These are phyloP conservation scores for Marmota flaviventris DNA, from an alignment of 2,113 vertebrate species.

Conservation along the genomic window DNA sequence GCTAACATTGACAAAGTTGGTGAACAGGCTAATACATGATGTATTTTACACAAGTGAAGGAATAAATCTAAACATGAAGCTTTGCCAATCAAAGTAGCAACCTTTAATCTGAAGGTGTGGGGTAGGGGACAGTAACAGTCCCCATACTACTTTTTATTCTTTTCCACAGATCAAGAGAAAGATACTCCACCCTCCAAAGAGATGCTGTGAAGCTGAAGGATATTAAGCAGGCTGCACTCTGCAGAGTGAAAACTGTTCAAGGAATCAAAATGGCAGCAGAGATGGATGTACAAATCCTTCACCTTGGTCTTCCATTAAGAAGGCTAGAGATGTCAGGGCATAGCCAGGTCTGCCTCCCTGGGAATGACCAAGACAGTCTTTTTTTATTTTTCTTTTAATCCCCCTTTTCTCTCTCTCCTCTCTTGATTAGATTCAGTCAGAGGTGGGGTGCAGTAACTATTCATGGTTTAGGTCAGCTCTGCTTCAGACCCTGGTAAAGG, in stretches of 20 bases:
- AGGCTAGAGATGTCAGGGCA: not conserved
- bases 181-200: not conserved
- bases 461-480: not conserved
- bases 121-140: not conserved
- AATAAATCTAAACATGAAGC: not conserved
- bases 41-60: not conserved
- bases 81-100: not conserved
- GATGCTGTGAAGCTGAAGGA: not conserved
- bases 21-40: not conserved
- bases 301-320: not conserved
- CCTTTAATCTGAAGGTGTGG: too few relatives aligned
- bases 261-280: not conserved
- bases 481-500: not conserved
- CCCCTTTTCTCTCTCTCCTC: not conserved
- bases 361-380: not conserved
- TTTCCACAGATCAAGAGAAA: not conserved
- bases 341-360: not conserved
- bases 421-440: not conserved
- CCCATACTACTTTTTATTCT: not conserved
- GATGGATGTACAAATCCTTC: accelerated
- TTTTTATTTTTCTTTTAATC: too few relatives aligned
- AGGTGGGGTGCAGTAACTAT: not conserved
- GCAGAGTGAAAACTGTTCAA: not conserved
- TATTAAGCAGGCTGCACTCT: not conserved
- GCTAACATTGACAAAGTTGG: not conserved